A percentile compares a stretch with the other conserved stretches of the same genome.
phyloP scores from a whole-genome alignment of 2,888 invertebrate species.

The Sipha maydis region DNA sequence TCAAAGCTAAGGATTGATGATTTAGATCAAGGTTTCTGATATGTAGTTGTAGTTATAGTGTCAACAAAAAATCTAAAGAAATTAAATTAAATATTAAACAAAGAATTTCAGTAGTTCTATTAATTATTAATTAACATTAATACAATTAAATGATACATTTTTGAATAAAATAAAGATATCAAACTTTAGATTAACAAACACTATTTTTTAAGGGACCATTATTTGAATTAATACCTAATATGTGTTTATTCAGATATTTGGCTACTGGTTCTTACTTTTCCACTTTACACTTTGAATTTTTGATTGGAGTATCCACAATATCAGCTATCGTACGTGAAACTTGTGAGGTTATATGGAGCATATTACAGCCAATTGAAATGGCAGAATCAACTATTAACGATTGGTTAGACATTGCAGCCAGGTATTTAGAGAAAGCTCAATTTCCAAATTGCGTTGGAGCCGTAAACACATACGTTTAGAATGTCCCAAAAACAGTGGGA shows the following conservation, averaged over 20 bases:
- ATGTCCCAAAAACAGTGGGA: slow-evolving; percentile 30
- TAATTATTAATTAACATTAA: no score
- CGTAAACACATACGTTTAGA: slow-evolving; percentile 45
- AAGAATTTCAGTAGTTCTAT: no score
- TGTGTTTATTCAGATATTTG: slow-evolving; percentile 13
- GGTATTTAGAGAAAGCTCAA: slow-evolving; percentile 29
- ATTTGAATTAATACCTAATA: no score
- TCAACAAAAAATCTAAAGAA: no score
- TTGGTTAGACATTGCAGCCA: slow-evolving; percentile 42
- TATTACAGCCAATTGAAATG: slow-evolving; percentile 11
- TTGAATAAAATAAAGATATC: no score
- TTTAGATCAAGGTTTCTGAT: no score
- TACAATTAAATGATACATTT: no score
- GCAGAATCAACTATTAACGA: not conserved
- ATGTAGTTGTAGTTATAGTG: no score
- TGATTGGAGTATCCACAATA: slow-evolving; percentile 14
- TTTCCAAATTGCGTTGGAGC: slow-evolving; percentile 47
- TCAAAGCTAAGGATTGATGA: no score
- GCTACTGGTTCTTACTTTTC: slow-evolving; percentile 4
- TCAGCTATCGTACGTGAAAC: not conserved
- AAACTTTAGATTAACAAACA: no score
- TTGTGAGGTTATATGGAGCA: not conserved
- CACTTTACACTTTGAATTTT: slow-evolving; percentile 1
- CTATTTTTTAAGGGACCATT: no score
- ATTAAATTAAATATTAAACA: no score